Conservation (phyloP, 2,797 vertebrate genomes). For the Danio albolineatus region DNA sequence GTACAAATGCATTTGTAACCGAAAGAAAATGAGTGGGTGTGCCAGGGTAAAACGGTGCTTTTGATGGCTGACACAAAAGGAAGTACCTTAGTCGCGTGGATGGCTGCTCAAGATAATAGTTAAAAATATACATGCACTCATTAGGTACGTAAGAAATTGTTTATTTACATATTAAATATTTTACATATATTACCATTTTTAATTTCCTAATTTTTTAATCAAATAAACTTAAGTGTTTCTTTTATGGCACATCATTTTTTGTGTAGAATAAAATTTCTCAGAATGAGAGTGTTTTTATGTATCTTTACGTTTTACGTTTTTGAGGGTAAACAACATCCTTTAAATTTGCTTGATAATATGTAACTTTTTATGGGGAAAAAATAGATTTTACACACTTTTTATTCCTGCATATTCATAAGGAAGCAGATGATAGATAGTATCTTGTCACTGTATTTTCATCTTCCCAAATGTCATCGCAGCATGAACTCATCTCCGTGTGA, state of each 20-base stretch:
- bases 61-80: constrained; percentile 37
- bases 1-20: neutral
- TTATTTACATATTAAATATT: neutral
- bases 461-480: neutral
- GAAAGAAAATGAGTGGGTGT: constrained; percentile 14
- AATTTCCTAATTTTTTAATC: too few species aligned
- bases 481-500: neutral
- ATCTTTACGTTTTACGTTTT: too few species aligned
- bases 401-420: neutral
- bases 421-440: neutral
- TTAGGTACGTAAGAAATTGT: neutral
- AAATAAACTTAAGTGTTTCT: too few species aligned
- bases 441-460: neutral
- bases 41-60: constrained; percentile 10
- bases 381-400: neutral
- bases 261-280: too few species aligned
- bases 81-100: constrained; percentile 17
- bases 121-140: neutral
- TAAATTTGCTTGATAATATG: too few species aligned
- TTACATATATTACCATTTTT: too few species aligned
- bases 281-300: too few species aligned
- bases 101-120: constrained; percentile 17
- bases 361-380: too few species aligned
- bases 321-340: too few species aligned
- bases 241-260: too few species aligned